phyloP scores from a whole-genome alignment of 2,797 vertebrate genomes.

The Siniperca undulata region DNA sequence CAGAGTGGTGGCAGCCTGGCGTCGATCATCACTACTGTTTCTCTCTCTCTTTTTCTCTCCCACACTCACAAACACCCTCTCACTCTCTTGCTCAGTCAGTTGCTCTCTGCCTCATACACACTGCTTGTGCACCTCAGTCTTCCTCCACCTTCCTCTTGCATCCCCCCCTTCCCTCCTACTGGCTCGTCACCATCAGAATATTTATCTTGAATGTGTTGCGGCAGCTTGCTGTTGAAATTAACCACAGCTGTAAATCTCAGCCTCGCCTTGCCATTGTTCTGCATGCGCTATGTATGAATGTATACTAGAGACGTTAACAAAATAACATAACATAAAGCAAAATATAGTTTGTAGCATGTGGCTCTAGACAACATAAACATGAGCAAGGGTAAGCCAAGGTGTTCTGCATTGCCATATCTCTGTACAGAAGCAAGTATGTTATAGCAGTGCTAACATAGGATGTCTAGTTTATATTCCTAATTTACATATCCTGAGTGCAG shows the following conservation, averaged over 20 bases:
- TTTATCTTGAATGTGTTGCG: constrained; percentile 86
- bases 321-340: constrained; percentile 45
- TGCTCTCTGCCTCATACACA: constrained; percentile 86
- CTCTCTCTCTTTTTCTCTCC: constrained; percentile 89
- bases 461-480: constrained; percentile 63
- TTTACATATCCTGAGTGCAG: constrained; percentile 64
- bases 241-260: constrained; percentile 81
- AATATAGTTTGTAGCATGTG: constrained; percentile 43
- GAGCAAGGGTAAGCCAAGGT: not conserved
- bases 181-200: constrained; percentile 86
- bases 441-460: constrained; percentile 29
- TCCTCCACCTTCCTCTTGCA: constrained; percentile 73
- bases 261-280: constrained; percentile 55
- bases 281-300: constrained; percentile 39
- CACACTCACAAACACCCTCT: constrained; percentile 80
- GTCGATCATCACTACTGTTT: constrained; percentile 95
- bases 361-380: constrained; percentile 35
- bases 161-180: constrained; percentile 66
- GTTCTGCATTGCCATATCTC: constrained; percentile 20
- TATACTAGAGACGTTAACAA: constrained; percentile 45
- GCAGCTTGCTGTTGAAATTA: constrained; percentile 83
- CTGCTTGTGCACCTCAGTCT: constrained; percentile 83
- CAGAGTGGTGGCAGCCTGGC: constrained; percentile 99
- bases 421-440: constrained; percentile 15
- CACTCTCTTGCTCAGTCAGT: constrained; percentile 91